phyloP scores from a whole-genome alignment of 2,888 invertebrate genomes.

The Spatulosminthurus flaviceps region DNA sequence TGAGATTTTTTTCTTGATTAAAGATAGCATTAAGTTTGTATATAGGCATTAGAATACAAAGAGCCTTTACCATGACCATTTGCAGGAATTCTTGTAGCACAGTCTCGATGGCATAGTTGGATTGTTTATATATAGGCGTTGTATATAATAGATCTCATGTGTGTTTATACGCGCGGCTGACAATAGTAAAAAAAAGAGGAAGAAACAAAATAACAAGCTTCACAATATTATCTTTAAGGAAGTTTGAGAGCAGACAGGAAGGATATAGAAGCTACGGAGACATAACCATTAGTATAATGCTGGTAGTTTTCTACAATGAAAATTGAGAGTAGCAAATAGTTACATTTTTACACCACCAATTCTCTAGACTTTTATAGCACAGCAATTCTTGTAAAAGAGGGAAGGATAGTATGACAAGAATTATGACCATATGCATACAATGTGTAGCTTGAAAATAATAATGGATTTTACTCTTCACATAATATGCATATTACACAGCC shows the following conservation, averaged over 20 bases:
- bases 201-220: conserved; percentile 3
- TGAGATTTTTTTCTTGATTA: no score
- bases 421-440: background rate
- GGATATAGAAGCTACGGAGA: background rate
- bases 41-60: background rate
- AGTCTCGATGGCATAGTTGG: background rate
- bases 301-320: background rate
- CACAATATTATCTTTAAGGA: conserved; percentile 31
- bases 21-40: background rate
- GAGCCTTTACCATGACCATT: background rate
- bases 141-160: no score
- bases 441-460: background rate
- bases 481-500: no score
- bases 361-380: no score
- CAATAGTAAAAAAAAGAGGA: background rate
- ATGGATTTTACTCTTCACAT: background rate
- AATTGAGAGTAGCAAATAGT: background rate
- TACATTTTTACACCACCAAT: no score
- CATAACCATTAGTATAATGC: background rate
- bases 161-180: background rate
- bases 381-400: background rate
- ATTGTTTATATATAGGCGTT: background rate
- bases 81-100: background rate
- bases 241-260: conserved; percentile 27
- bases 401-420: background rate